A percentile compares a stretch with the other conserved stretches of the same genome.
Evolutionary conservation across 2,113 vertebrate genomes (phyloP).

Genomic region (Promerops cafer): DNA sequence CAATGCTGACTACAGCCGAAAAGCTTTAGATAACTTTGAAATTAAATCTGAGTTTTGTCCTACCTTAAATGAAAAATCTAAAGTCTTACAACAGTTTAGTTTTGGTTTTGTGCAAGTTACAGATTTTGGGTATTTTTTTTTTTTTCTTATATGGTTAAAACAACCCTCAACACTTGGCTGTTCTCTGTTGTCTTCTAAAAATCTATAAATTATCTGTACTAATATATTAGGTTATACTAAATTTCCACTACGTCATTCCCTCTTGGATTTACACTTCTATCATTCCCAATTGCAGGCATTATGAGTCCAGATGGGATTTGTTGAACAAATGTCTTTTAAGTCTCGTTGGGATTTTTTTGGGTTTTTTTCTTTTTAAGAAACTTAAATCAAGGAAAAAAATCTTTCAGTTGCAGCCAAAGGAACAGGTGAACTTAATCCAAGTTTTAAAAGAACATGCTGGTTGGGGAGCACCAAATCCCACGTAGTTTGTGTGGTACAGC

Average conservation of each 20-base stretch:
- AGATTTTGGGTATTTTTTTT: background rate
- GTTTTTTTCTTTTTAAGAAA: background rate
- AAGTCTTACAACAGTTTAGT: background rate
- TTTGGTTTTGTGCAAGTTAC: background rate
- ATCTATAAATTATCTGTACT: background rate
- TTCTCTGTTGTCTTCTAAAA: background rate
- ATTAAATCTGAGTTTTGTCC: background rate
- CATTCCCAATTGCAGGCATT: background rate
- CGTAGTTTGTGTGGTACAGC: background rate
- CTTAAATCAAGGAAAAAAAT: background rate
- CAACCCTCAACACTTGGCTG: background rate
- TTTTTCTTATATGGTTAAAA: background rate
- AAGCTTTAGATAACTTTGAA: background rate
- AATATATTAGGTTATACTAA: background rate
- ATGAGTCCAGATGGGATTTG: conserved; percentile 35
- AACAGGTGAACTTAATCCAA: conserved; percentile 19
- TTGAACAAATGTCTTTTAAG: conserved; percentile 9
- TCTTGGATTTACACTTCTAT: background rate
- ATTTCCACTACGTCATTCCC: background rate
- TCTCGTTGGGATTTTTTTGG: background rate
- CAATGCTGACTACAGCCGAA: background rate
- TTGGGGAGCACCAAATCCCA: background rate
- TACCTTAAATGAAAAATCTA: background rate
- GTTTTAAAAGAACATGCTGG: background rate
- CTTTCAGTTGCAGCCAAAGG: background rate